These are phyloP conservation scores for Ia io DNA, from an alignment of 2,113 vertebrate species.

Conservation along the genomic window DNA sequence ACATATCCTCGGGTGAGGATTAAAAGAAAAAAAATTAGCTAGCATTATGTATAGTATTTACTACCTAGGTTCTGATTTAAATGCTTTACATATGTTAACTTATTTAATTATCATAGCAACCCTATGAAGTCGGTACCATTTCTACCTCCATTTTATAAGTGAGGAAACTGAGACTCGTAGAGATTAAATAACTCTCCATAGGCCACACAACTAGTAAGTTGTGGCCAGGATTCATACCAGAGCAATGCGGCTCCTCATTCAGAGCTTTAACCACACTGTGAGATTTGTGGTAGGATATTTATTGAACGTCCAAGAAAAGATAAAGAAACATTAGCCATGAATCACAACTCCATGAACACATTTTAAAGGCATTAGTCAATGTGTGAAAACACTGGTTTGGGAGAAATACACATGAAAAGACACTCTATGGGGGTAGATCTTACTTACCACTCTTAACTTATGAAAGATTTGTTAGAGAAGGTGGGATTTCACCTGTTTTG, in stretches of 20 bases:
- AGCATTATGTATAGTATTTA: not conserved
- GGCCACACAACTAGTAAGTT: not conserved
- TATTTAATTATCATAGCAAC: not conserved
- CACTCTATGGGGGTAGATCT: not conserved
- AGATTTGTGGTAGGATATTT: not conserved
- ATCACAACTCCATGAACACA: not conserved
- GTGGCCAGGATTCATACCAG: not conserved
- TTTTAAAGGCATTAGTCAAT: not conserved
- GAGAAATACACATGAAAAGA: too few relatives aligned
- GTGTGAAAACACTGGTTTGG: not conserved
- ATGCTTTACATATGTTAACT: not conserved
- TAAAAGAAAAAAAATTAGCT: not conserved
- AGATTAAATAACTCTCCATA: not conserved
- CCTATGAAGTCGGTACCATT: not conserved
- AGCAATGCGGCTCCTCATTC: not conserved
- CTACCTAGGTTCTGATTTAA: constrained; percentile 29
- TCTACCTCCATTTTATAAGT: not conserved
- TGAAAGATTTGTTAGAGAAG: not conserved
- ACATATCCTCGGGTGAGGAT: not conserved
- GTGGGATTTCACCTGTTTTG: not conserved
- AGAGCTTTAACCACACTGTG: not conserved
- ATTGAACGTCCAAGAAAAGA: not conserved
- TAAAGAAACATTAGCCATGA: not conserved
- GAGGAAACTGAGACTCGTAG: not conserved
- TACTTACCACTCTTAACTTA: not conserved